Conservation (phyloP, 2,113 vertebrate genomes). For the Labrus mixtus region DNA sequence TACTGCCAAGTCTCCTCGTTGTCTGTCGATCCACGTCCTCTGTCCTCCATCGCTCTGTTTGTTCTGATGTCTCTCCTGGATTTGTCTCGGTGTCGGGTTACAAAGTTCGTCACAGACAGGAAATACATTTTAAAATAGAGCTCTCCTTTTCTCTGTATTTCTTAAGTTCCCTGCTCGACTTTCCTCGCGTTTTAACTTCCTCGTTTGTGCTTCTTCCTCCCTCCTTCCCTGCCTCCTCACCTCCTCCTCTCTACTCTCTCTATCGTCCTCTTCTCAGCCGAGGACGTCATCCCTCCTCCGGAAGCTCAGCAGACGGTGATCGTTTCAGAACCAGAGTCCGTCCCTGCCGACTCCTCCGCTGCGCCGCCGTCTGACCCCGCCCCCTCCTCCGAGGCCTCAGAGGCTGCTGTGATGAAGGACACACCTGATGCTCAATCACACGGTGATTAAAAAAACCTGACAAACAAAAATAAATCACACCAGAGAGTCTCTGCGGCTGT, state of each 20-base stretch:
- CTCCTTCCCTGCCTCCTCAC: not conserved
- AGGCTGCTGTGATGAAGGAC: not conserved
- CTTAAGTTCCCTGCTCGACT: not conserved
- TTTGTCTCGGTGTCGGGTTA: not conserved
- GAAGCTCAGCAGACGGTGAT: conserved; percentile 26
- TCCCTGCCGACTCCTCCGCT: not conserved
- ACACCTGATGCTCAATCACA: conserved; percentile 20
- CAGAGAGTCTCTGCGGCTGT: not conserved
- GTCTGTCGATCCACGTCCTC: not conserved
- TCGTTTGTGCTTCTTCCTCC: not conserved
- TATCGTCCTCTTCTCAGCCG: not conserved
- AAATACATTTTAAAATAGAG: conserved; percentile 2
- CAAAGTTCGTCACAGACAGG: not conserved
- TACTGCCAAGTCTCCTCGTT: not conserved
- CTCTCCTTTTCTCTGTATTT: not conserved
- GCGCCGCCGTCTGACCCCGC: not conserved
- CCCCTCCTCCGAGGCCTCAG: conserved; percentile 25
- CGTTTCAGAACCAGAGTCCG: conserved; percentile 44
- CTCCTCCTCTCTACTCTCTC: not conserved
- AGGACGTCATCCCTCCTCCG: conserved; percentile 3
- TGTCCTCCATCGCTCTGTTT: not conserved
- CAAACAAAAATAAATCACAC: not conserved
- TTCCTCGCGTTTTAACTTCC: not conserved
- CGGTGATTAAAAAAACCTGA: conserved; percentile 38
- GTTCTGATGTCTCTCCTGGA: not conserved